phyloP scores from a whole-genome alignment of 2,888 invertebrate genomes.

The Leptinotarsa haldemani region DNA sequence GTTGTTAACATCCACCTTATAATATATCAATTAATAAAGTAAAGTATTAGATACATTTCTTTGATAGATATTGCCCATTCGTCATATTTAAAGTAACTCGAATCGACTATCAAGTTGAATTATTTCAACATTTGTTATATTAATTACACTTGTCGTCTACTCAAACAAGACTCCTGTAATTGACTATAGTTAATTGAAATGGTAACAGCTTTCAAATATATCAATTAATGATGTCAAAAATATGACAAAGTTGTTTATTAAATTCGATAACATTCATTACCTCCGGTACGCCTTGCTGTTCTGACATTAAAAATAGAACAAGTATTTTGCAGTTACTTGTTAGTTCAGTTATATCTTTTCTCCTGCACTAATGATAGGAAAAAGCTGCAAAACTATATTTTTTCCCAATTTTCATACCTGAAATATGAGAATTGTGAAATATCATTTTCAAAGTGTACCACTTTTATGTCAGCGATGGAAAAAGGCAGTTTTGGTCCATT shows the following conservation, averaged over 20 bases:
- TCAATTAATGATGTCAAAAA: constrained; percentile 21
- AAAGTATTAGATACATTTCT: constrained; percentile 22
- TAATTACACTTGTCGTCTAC: constrained; percentile 21
- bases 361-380: no score
- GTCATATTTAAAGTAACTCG: constrained; percentile 25
- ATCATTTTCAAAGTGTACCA: no score
- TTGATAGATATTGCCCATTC: constrained; percentile 24
- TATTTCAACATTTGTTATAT: constrained; percentile 17
- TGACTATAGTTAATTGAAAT: constrained; percentile 19
- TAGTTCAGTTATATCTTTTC: no score
- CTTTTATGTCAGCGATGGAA: no score
- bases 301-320: background rate
- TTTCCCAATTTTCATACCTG: no score
- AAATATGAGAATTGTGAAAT: no score
- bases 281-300: background rate
- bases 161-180: constrained; percentile 20
- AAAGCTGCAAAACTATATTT: no score
- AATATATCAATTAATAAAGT: constrained; percentile 26
- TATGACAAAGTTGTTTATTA: background rate
- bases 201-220: constrained; percentile 22
- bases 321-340: no score
- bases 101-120: constrained; percentile 22
- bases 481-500: no score
- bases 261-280: background rate
- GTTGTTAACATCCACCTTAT: constrained; percentile 5